Evolutionary conservation across 2,797 vertebrate genomes (phyloP).

Genomic region (Muscicapa striata): DNA sequence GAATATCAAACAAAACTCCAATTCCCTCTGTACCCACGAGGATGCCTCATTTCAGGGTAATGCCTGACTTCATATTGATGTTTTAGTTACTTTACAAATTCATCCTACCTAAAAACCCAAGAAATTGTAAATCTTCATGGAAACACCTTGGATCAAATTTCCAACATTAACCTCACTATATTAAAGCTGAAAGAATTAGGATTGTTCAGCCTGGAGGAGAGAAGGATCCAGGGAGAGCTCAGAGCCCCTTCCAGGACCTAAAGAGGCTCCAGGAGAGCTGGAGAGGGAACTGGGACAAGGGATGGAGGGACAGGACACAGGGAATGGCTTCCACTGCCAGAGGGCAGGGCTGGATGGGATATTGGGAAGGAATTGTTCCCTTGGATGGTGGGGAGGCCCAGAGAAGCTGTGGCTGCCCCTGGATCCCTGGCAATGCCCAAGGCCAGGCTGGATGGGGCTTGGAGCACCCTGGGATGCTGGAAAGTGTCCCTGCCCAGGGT

Average conservation of each 20-base stretch:
- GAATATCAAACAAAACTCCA: not conserved
- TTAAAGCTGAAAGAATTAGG: not conserved
- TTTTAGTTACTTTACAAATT: not conserved
- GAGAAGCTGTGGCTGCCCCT: not conserved
- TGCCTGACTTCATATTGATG: not conserved
- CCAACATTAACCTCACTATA: not conserved
- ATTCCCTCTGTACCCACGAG: not conserved
- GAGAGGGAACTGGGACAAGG: not conserved
- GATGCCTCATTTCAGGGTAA: not conserved
- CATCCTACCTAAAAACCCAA: not conserved
- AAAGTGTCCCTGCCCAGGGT: not conserved
- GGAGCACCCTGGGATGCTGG: not conserved
- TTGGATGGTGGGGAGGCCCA: not conserved
- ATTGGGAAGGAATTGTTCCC: not conserved
- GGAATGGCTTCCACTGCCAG: not conserved
- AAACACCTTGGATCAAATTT: rapidly evolving
- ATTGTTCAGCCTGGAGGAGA: not conserved
- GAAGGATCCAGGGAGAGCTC: not conserved
- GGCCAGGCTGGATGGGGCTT: not conserved
- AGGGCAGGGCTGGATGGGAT: rapidly evolving
- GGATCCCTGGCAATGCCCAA: not conserved
- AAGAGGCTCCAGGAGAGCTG: not conserved
- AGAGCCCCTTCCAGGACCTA: rapidly evolving
- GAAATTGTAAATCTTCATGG: not conserved
- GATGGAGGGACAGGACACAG: not conserved